These are phyloP conservation scores for Austrofundulus limnaeus DNA, from an alignment of 2,113 vertebrate species.

Conservation along the genomic window DNA sequence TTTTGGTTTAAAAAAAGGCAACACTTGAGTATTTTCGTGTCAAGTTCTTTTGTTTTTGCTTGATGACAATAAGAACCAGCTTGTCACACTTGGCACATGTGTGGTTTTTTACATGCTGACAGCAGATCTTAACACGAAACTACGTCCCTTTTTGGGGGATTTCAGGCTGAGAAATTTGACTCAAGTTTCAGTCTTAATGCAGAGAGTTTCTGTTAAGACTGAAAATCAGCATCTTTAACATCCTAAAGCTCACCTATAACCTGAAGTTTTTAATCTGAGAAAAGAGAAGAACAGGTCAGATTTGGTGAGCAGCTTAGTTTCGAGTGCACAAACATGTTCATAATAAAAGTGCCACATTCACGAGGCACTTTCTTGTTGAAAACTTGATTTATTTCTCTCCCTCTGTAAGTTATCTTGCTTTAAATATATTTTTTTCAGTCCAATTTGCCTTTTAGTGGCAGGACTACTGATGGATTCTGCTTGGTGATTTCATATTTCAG, in stretches of 20 bases:
- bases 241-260: conserved; percentile 20
- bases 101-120: too few relatives aligned
- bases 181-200: not conserved
- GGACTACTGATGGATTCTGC: not conserved
- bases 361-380: conserved; percentile 14
- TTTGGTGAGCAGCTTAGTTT: not conserved
- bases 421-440: not conserved
- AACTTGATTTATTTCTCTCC: not conserved
- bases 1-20: too few relatives aligned
- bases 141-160: too few relatives aligned
- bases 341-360: not conserved
- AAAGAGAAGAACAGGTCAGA: conserved; percentile 1
- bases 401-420: not conserved
- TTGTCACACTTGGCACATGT: too few relatives aligned
- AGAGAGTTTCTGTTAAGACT: conserved; percentile 18
- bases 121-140: too few relatives aligned
- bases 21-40: too few relatives aligned
- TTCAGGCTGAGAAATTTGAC: not conserved
- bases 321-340: not conserved
- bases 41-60: too few relatives aligned
- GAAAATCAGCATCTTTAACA: conserved; percentile 34
- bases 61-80: too few relatives aligned
- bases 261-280: conserved; percentile 8
- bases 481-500: conserved; percentile 2
- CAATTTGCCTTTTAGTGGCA: not conserved